phyloP scores from a whole-genome alignment of 64 coral and sea anemone species.

The Montipora capricornis region DNA sequence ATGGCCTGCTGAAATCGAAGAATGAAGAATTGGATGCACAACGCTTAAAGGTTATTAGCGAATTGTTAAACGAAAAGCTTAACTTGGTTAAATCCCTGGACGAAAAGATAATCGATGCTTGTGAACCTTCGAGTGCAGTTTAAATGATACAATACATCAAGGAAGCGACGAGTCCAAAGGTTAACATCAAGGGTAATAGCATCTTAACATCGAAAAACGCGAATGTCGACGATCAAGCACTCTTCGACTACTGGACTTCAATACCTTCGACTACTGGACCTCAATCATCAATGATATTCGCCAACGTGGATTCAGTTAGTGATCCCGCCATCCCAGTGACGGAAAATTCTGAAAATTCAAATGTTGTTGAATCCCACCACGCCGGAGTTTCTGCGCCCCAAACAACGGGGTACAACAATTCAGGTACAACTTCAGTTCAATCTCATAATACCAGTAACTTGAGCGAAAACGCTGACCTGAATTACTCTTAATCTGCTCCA shows the following conservation, averaged over 20 bases:
- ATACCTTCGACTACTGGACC: too few relatives aligned
- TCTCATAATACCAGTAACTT: too few relatives aligned
- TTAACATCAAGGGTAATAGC: neutral
- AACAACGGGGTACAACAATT: neutral
- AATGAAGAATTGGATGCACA: constrained; percentile 18
- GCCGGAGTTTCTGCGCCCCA: too few relatives aligned
- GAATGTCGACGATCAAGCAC: constrained; percentile 4
- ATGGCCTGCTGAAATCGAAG: neutral
- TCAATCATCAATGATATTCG: neutral
- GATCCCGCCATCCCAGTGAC: too few relatives aligned
- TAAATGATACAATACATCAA: constrained; percentile 44
- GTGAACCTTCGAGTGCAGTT: constrained; percentile 57
- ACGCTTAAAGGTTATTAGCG: constrained; percentile 45
- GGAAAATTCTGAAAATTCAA: too few relatives aligned
- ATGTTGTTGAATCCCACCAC: too few relatives aligned
- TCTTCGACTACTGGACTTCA: neutral
- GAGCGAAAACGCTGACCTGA: too few relatives aligned
- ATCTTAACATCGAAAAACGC: neutral
- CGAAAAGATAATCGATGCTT: constrained; percentile 58
- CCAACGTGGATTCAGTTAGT: neutral
- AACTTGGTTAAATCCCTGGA: constrained; percentile 43
- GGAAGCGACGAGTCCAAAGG: constrained; percentile 5
- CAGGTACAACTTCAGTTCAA: neutral
- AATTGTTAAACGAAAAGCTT: constrained; percentile 52
- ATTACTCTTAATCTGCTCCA: too few relatives aligned